Percentiles rank a stretch among this genome's conserved stretches.
These are phyloP conservation scores for Dromius quadrimaculatus DNA, from an alignment of 2,888 invertebrate species.

Conservation along the genomic window DNA sequence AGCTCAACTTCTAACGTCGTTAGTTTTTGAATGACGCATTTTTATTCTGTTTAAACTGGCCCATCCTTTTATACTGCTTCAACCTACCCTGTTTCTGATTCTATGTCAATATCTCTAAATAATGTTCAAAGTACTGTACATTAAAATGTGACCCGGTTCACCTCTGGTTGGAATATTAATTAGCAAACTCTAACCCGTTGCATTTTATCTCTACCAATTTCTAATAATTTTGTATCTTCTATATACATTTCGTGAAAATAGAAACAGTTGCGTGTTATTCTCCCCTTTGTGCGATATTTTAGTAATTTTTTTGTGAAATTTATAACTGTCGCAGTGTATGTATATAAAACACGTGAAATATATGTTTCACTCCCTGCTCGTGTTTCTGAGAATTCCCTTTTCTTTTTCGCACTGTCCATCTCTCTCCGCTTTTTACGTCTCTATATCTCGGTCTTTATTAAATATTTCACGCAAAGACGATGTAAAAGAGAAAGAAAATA, in stretches of 20 bases:
- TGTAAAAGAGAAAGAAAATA: conserved; percentile 24
- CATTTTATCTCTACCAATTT: too few relatives aligned
- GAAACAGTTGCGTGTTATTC: conserved; percentile 35
- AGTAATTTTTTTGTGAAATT: conserved; percentile 47
- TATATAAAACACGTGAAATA: conserved; percentile 47
- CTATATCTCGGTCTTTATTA: neutral
- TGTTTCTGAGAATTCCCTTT: conserved; percentile 17
- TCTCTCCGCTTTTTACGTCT: neutral
- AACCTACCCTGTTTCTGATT: too few relatives aligned
- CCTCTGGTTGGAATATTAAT: too few relatives aligned
- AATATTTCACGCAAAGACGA: neutral
- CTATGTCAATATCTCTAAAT: too few relatives aligned
- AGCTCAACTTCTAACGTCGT: too few relatives aligned
- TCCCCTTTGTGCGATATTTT: conserved; percentile 38
- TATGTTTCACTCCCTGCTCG: conserved; percentile 27
- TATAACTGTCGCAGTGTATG: conserved; percentile 46
- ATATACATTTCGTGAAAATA: conserved; percentile 7
- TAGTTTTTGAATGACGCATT: too few relatives aligned
- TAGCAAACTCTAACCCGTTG: too few relatives aligned
- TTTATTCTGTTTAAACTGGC: too few relatives aligned
- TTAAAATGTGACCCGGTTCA: too few relatives aligned
- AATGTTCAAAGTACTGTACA: too few relatives aligned
- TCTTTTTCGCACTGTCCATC: conserved; percentile 7
- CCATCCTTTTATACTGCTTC: too few relatives aligned
- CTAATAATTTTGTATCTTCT: too few relatives aligned